These are phyloP conservation scores for Eupithecia insigniata DNA, from an alignment of 2,888 invertebrate species.

Conservation along the genomic window DNA sequence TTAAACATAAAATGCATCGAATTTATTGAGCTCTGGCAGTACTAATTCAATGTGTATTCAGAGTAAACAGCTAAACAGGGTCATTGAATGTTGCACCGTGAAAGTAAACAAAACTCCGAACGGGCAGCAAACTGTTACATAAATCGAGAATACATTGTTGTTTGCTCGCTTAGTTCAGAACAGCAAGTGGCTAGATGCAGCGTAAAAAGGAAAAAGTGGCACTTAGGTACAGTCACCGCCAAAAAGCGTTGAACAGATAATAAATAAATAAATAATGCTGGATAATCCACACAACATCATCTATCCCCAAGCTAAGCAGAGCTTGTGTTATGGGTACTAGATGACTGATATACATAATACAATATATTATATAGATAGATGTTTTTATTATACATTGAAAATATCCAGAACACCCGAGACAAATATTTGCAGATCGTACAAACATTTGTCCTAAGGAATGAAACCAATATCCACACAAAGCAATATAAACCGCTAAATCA, in stretches of 20 bases:
- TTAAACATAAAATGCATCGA: background rate
- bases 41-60: background rate
- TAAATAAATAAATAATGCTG: too few species aligned
- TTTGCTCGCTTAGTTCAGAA: conserved; percentile 16
- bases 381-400: too few species aligned
- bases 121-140: conserved; percentile 11
- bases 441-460: too few species aligned
- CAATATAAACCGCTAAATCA: background rate
- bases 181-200: conserved; percentile 8
- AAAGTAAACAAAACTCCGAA: conserved; percentile 18
- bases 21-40: background rate
- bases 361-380: too few species aligned
- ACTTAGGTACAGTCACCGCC: background rate
- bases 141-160: conserved; percentile 22
- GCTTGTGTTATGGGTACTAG: too few species aligned
- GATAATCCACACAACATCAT: too few species aligned
- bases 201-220: conserved; percentile 16
- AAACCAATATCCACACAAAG: too few species aligned
- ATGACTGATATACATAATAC: too few species aligned
- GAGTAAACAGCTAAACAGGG: conserved; percentile 9
- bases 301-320: too few species aligned
- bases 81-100: conserved; percentile 13
- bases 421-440: too few species aligned
- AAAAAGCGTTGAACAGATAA: background rate
- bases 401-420: background rate